phyloP scores from a whole-genome alignment of 2,888 invertebrate genomes.

The Pollenia griseotomentosa region DNA sequence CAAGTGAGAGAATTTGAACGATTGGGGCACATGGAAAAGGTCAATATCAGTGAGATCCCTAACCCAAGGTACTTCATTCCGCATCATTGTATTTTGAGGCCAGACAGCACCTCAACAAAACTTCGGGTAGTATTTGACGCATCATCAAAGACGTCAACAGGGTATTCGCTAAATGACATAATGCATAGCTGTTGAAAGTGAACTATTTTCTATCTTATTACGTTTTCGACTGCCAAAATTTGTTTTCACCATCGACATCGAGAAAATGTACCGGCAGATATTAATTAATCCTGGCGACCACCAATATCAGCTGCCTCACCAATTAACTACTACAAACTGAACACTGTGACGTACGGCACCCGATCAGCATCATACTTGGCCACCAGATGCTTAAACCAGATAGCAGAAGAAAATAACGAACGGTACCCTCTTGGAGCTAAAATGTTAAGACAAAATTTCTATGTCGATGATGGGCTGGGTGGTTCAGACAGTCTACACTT shows the following conservation, averaged over 20 bases:
- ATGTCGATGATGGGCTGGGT: background rate
- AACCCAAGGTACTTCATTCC: too few species aligned
- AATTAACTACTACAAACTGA: too few species aligned
- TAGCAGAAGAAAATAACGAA: background rate
- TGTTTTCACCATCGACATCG: conserved; percentile 27
- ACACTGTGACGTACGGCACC: background rate
- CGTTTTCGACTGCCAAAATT: too few species aligned
- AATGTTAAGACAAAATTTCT: too few species aligned
- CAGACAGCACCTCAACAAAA: conserved; percentile 11
- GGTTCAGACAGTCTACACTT: background rate
- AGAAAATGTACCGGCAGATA: background rate
- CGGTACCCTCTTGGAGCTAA: too few species aligned
- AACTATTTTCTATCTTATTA: too few species aligned
- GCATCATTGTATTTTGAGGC: background rate
- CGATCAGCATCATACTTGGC: background rate
- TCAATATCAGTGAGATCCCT: too few species aligned
- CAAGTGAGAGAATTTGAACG: background rate
- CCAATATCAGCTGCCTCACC: background rate
- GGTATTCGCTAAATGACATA: too few species aligned
- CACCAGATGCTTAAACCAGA: background rate
- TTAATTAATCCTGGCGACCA: background rate
- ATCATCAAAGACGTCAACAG: too few species aligned
- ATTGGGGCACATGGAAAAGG: background rate
- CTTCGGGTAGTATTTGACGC: too few species aligned
- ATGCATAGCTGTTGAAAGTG: too few species aligned